Base-by-base conservation (phyloP, 2,888 invertebrate genomes). In the Itoplectis maculator region DNA sequence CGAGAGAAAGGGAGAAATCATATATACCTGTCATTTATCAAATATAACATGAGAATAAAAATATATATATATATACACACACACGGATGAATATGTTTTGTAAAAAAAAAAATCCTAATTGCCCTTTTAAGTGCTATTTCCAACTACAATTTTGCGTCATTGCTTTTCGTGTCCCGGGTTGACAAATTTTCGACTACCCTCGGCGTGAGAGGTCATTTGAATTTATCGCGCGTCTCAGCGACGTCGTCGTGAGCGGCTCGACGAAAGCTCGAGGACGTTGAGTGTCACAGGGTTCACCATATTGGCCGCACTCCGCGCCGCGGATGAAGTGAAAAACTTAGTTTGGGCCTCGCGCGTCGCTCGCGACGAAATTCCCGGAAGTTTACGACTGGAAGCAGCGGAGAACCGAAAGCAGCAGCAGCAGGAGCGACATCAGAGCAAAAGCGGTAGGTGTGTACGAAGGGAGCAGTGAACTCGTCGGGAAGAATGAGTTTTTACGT, bases 281-380 rank as follows among this genome's bases (percentile, higher is more conserved):
- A 66, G 61, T 75, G 86, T 87, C 84, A 86, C 85, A 79, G 83
- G 70, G 75, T 40, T 61, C 68, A 76, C 63, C 81, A 73, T 72
- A 86, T 85, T 86, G 86, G 84, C 78, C 82, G 80, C 70, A 45
- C 42, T 45, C 5, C 18, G 8, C 8, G n/a, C n/a, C n/a, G n/a
- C 7, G 61, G 82, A 84, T 82, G 73, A 72, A 86, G 85, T 83
- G 87, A 76, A 83, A 87, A 88, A 86, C 87, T 87, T 81, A 87
- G 86, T 87, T 87, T 49, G 47, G 47, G 15, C 47, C 47, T 13
- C 45, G n/a, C 35, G 81, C 79, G 85, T 80, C 69, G 84, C 76
- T 82, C 63, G 66, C 77, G 73, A 73, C 37, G 49, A 47, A 86
- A 87, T 86, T 88, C 86, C n/a, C 75, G 82, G 76, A 86, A 88